Evolutionary conservation across 2,888 invertebrate species (phyloP), one percentile per base, ranked within the genome.

Genomic region (Drosophila pegasa): DNA sequence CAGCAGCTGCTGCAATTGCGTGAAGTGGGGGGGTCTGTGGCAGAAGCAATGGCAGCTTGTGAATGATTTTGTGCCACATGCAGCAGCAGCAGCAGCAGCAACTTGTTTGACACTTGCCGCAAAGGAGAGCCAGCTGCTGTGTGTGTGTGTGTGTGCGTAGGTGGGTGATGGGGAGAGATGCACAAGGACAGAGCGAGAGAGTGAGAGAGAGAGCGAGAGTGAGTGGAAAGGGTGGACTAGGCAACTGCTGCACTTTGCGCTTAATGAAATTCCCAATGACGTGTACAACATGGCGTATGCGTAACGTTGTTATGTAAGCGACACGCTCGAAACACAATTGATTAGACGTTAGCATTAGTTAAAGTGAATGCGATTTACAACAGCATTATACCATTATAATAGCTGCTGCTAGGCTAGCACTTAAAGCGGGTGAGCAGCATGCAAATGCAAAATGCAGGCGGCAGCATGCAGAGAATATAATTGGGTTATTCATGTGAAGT

Each of bases 61-160:
- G 73, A 72, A 67, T 75, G 66, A 80, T 80, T 71, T 75, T 75
- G 63, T 77, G 66, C 56, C 80, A 69, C 56, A 65, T 66, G 80
- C 65, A 71, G 4, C 63, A 31, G 18, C 47, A 54, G 48, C 45
- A 45, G 31, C 54, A 48, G 38, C 54, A 52, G 56, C 73, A 67
- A 78, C 78, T 71, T 71, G 71, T 65, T 70, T 85, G 82, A 87
- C 82, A 85, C 88, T 87, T 75, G 66, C 71, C 68, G 63, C 62
- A 73, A 63, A 74, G 40, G 55, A 52, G 62, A 37, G 37, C 22
- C 22, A 71, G 52, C 57, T 38, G 22, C 56, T 52, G 25, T 51
- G 22, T 38, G 20, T 22, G 40, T 12, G 18, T 3, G 18, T 38
- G 20, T 16, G 22, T 35, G 31, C 14, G 20, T 8, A 48, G 20